Evolutionary conservation across 1,140 invertebrate species (phyloP).

Genomic region (Drosophila triauraria): DNA sequence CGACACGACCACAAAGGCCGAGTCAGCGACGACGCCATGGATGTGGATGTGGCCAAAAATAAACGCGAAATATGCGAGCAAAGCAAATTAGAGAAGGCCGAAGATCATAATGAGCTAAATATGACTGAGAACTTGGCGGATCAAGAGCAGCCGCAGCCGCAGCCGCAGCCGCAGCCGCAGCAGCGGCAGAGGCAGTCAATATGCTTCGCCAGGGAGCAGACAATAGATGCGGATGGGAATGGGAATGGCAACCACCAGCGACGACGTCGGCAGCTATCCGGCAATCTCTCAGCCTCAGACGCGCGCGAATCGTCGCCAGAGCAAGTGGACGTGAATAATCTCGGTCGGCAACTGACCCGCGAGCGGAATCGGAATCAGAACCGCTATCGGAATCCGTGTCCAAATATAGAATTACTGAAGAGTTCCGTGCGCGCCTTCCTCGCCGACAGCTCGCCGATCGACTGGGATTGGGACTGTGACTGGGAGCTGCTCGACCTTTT

Average conservation of each 20-base stretch:
- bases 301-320: slow-evolving; percentile 80
- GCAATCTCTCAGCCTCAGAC: slow-evolving; percentile 76
- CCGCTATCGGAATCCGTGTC: slow-evolving; percentile 18
- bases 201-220: slow-evolving; percentile 71
- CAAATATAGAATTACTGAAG: slow-evolving; percentile 69
- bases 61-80: slow-evolving; percentile 78
- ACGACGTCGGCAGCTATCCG: slow-evolving; percentile 10
- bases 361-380: slow-evolving; percentile 39
- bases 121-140: slow-evolving; percentile 61
- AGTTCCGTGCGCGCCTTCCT: slow-evolving; percentile 61
- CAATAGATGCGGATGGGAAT: slow-evolving; percentile 56
- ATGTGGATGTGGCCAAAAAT: slow-evolving; percentile 78
- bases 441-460: slow-evolving; percentile 21
- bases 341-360: slow-evolving; percentile 38
- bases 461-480: slow-evolving; percentile 33
- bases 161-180: slow-evolving; percentile 39
- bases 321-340: slow-evolving; percentile 56
- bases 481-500: slow-evolving; percentile 65
- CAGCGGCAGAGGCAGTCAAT: slow-evolving; percentile 59
- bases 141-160: slow-evolving; percentile 58
- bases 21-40: slow-evolving; percentile 67
- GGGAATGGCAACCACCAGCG: slow-evolving; percentile 56
- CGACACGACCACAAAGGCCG: slow-evolving; percentile 55
- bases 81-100: slow-evolving; percentile 77
- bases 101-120: slow-evolving; percentile 78